A percentile compares a stretch with the other conserved stretches of the same genome.
Conservation (phyloP, 2,797 vertebrate genomes). For the Clarias fuscus region DNA sequence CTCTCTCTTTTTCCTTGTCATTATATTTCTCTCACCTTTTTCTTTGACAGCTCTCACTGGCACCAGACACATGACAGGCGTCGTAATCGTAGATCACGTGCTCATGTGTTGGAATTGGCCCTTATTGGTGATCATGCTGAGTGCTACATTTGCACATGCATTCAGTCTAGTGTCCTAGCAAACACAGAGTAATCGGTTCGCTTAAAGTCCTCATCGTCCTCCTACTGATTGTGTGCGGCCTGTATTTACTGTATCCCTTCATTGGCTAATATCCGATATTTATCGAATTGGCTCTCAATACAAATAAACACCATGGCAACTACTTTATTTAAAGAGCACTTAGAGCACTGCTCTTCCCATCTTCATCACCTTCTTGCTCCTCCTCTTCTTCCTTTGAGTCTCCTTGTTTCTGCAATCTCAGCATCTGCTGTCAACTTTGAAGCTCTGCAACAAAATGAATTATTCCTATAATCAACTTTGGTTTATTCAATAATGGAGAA, state of each 20-base stretch:
- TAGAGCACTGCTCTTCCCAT: not conserved
- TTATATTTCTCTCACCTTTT: constrained; percentile 43
- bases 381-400: constrained; percentile 35
- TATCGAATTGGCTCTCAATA: not conserved
- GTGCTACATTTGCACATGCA: constrained; percentile 29
- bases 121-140: constrained; percentile 33
- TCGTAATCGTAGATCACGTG: constrained; percentile 24
- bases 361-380: constrained; percentile 24
- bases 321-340: constrained; percentile 28
- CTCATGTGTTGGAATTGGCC: constrained; percentile 17
- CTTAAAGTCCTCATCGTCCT: not conserved
- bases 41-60: constrained; percentile 43
- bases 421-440: constrained; percentile 56
- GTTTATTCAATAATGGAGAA: constrained; percentile 52
- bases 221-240: constrained; percentile 3
- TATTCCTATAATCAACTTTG: constrained; percentile 54
- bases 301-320: not conserved
- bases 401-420: constrained; percentile 53
- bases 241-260: constrained; percentile 6
- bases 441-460: constrained; percentile 56
- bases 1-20: not conserved
- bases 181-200: constrained; percentile 9
- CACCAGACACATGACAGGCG: constrained; percentile 35
- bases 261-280: not conserved
- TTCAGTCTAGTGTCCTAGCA: constrained; percentile 15